phyloP scores from a whole-genome alignment of 2,797 vertebrate genomes.

The Austrolebias charrua region DNA sequence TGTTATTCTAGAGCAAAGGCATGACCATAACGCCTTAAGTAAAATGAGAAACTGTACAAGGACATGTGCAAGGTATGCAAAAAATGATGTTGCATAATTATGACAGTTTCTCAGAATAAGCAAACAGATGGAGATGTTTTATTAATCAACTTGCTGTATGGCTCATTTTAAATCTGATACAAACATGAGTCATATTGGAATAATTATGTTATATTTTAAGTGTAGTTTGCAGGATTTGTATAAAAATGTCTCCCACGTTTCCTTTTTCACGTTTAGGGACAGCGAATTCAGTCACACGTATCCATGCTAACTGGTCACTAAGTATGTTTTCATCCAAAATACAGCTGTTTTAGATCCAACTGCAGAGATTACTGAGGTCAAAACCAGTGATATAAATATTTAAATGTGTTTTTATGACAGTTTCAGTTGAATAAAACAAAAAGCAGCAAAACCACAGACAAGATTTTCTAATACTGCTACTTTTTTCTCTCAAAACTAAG shows the following conservation, averaged over 20 bases:
- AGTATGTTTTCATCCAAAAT: background rate
- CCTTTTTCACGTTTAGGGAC: background rate
- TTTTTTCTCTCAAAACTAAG: too few species aligned
- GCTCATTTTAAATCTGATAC: slow-evolving; percentile 20
- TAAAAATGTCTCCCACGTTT: background rate
- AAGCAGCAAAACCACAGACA: too few species aligned
- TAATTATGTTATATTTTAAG: background rate
- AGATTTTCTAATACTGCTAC: too few species aligned
- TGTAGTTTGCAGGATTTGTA: background rate
- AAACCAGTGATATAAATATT: too few species aligned
- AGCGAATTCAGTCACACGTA: too few species aligned
- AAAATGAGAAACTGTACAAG: slow-evolving; percentile 44
- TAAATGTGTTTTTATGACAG: too few species aligned
- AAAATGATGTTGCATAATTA: slow-evolving; percentile 47
- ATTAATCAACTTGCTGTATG: slow-evolving; percentile 41
- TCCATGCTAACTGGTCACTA: too few species aligned
- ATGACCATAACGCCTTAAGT: slow-evolving; percentile 42
- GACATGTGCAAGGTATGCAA: slow-evolving; percentile 27
- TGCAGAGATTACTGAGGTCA: background rate
- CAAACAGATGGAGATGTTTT: slow-evolving; percentile 43
- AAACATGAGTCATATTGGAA: slow-evolving; percentile 17
- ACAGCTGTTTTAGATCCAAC: background rate
- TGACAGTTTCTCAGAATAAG: slow-evolving; percentile 27
- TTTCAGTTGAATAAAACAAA: too few species aligned
- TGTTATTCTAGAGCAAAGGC: slow-evolving; percentile 28